Evolutionary conservation across 1,140 invertebrate genomes (phyloP), one percentile per base, ranked within the genome.

Genomic region (Drepana arcuata): DNA sequence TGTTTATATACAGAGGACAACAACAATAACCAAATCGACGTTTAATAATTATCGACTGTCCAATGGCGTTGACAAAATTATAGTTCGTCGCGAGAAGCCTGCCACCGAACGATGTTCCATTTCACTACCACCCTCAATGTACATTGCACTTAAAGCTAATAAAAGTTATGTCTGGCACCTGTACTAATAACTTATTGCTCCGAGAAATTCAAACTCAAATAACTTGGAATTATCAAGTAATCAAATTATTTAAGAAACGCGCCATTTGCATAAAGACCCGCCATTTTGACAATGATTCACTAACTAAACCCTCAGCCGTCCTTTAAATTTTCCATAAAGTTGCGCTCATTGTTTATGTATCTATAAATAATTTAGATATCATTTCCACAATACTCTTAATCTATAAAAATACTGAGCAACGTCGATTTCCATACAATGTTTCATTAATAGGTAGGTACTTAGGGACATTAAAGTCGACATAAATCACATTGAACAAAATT

Each of bases 321-420:
- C 57, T 31, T 55, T 60, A 51, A 39, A 50, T 55, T 65, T 59
- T 32, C 43, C 23, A 60, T 41, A 39, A 63, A 73, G 65, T 65
- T 67, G 62, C 60, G 64, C 58, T 46, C 59, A 41, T 51, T 34
- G 38, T 58, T 49, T 55, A 38, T 54, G 41, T 40, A n/a, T 62
- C 51, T 62, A 66, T 72, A 78, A 68, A 72, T 73, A 70, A 71
- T 62, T 70, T 72, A 50, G 56, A 62, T 65, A 59, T 52, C 45
- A 67, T 47, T 63, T 60, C 50, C 57, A 44, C 56, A 64, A 61
- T 66, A 64, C 61, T 72, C 73, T 80, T 77, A 56, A 60, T 65
- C 69, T 75, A 77, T 68, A 72, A 80, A 79, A 80, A 80, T 80
- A 77, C 75, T 80, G 75, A 80, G 75, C 75, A 80, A 80, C 59